Percentiles rank a stretch among this genome's conserved stretches.
Conservation (phyloP, 2,888 invertebrate genomes). For the Seladonia tumulorum region DNA sequence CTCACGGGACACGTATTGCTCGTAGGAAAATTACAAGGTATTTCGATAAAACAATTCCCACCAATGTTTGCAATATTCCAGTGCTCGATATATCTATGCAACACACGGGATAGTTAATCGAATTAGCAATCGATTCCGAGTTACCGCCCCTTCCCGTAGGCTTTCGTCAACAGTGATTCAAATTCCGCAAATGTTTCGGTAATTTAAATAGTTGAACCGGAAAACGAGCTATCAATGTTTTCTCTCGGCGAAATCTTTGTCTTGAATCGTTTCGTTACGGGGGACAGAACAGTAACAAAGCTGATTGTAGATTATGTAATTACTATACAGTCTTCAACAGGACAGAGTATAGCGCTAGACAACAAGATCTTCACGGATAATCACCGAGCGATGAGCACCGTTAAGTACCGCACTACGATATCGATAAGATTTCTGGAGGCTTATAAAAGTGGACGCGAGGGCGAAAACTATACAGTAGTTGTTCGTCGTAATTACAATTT, state of each 20-base stretch:
- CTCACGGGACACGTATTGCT: neutral
- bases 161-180: neutral
- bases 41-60: neutral
- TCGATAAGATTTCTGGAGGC: neutral
- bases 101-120: too few species aligned
- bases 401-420: neutral
- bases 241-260: too few species aligned
- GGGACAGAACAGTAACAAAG: too few species aligned
- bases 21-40: neutral
- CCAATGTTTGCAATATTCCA: neutral
- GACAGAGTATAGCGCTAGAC: neutral
- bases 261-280: too few species aligned
- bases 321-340: neutral
- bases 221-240: too few species aligned
- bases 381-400: too few species aligned
- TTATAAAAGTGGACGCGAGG: neutral
- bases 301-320: neutral
- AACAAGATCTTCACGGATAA: neutral
- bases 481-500: neutral
- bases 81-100: too few species aligned
- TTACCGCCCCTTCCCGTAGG: too few species aligned
- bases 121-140: too few species aligned
- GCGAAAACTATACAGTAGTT: neutral
- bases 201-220: too few species aligned
- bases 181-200: neutral